Evolutionary conservation across 2,888 invertebrate genomes (phyloP).

Genomic region (Ariolimax columbianus): DNA sequence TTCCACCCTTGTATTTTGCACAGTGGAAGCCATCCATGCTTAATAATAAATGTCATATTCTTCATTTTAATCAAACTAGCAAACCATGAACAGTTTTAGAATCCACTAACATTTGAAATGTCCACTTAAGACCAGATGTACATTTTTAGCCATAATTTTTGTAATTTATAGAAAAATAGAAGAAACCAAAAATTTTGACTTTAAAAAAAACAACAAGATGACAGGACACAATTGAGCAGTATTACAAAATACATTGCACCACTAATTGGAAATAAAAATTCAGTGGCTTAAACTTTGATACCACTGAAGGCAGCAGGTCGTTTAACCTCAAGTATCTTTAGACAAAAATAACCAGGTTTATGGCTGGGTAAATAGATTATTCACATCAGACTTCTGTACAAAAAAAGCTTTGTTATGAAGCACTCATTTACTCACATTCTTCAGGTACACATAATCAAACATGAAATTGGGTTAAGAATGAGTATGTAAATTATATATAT

Average conservation of each 20-base stretch:
- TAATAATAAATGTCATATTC: background rate
- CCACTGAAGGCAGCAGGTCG: background rate
- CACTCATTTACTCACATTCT: conserved; percentile 17
- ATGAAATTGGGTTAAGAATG: conserved; percentile 27
- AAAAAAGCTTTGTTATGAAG: conserved; percentile 29
- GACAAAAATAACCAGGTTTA: conserved; percentile 2
- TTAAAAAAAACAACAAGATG: background rate
- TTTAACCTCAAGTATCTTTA: background rate
- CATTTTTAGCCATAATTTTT: background rate
- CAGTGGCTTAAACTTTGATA: background rate
- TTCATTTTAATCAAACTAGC: background rate
- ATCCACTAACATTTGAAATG: background rate
- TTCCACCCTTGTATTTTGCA: too few relatives aligned
- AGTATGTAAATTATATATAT: conserved; percentile 24
- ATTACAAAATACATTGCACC: conserved; percentile 25
- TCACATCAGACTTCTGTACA: conserved; percentile 24
- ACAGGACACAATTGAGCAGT: conserved; percentile 33
- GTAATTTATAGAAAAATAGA: too few relatives aligned
- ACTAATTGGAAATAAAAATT: background rate
- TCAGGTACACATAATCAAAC: conserved; percentile 18
- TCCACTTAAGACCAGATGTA: background rate
- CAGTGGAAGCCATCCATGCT: too few relatives aligned
- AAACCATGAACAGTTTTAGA: background rate
- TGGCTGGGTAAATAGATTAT: conserved; percentile 36
- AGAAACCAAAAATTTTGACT: background rate